Evolutionary conservation across 2,113 vertebrate genomes (phyloP), one percentile per base, ranked within the genome.

Genomic region (Acinonyx jubatus): DNA sequence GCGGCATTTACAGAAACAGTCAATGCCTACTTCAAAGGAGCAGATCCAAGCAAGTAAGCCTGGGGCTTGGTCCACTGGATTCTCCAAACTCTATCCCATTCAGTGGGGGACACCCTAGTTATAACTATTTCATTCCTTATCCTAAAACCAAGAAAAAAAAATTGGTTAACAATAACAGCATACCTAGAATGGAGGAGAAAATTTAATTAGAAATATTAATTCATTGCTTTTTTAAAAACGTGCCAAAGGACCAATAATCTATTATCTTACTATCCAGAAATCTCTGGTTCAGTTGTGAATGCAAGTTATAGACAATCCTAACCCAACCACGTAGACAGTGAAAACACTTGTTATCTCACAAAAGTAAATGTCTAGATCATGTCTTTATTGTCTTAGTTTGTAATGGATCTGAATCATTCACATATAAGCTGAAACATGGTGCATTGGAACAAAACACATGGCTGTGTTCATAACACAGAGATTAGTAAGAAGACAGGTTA

Each of bases 1-100:
- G 99, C 99, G 15, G 99, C 99, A 96, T 99, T 99, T 99, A 99
- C 99, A 3, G 99, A 99, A 97, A 99, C 99, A 0, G 99, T 99
- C 98, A 99, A 99, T 38, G 99, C 99, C 4, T 99, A 99, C 98
- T 99, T 99, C 98, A 99, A 99, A 99, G 99, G 99, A 97, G 99
- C 99, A 0, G 99, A 99, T 98, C 99, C 99, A 73, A 99, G 98
- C 99, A 99, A 99, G 99, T 99, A 99, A 96, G 99, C 95, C 61
- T 65, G 14, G 55, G 18, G 15, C 38, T 29, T 57, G 12, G 1
- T 68, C 33, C 57, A 29, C 25, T 16, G 1, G 48, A 3, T 6
- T 65, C 19, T 79, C 52, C 25, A 45, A 55, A 31, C 63, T 74
- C n/a, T 50, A 0, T 21, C 38, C 33, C 41, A 5, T n/a, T 80